These are phyloP conservation scores for Caerostris darwini DNA, from an alignment of 1,140 invertebrate species.

Conservation along the genomic window DNA sequence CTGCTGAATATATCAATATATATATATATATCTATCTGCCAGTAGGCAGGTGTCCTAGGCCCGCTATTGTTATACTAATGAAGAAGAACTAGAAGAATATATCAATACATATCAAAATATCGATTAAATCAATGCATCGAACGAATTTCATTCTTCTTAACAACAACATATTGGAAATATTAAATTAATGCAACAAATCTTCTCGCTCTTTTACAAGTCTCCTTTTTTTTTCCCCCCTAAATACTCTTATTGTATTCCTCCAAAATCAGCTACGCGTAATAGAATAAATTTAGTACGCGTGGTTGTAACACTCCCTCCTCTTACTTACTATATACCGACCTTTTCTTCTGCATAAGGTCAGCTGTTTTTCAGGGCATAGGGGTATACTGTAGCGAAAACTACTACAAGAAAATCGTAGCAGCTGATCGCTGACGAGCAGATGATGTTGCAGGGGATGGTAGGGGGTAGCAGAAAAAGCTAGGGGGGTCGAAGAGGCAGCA, in stretches of 20 bases:
- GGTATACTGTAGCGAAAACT: slow-evolving; percentile 35
- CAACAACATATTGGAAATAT: no score
- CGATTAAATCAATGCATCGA: no score
- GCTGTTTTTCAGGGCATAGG: slow-evolving; percentile 53
- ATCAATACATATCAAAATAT: no score
- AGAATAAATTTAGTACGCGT: not conserved
- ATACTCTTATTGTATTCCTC: not conserved
- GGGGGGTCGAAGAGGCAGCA: slow-evolving; percentile 35
- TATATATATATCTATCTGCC: no score
- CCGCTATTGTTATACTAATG: no score
- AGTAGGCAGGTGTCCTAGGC: no score
- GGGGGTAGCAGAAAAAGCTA: not conserved
- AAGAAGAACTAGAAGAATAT: no score
- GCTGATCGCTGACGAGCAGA: slow-evolving; percentile 56
- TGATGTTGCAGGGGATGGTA: not conserved
- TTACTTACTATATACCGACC: not conserved
- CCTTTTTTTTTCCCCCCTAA: not conserved
- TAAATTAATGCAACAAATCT: no score
- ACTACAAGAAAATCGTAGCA: not conserved
- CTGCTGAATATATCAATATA: no score
- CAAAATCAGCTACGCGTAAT: not conserved
- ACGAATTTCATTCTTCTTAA: no score
- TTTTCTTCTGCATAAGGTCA: slow-evolving; percentile 20
- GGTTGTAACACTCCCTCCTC: not conserved
- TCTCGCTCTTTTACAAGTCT: not conserved